These are phyloP conservation scores for Alauda arvensis DNA, from an alignment of 2,797 vertebrate species.

Conservation along the genomic window DNA sequence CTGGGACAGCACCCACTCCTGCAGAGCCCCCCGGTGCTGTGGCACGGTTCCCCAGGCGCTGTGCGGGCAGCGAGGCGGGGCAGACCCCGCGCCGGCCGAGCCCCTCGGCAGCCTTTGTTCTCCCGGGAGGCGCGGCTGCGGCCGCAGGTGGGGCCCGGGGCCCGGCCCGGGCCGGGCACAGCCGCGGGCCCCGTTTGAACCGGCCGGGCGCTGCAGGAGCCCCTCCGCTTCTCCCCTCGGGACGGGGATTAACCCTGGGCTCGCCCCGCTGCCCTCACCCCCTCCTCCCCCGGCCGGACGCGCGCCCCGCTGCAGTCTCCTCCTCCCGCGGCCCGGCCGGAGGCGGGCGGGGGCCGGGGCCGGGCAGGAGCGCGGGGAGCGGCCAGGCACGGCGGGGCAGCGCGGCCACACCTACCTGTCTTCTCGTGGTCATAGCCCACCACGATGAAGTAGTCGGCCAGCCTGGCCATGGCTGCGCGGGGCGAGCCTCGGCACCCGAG, in stretches of 20 bases:
- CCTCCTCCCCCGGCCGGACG: background rate
- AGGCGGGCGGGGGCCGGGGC: conserved; percentile 39
- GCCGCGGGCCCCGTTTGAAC: background rate
- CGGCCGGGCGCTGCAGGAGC: background rate
- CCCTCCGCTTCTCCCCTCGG: background rate
- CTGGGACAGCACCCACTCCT: background rate
- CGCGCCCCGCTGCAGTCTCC: conserved; percentile 18
- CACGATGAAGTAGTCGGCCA: conserved; percentile 95
- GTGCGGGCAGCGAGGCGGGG: accelerated
- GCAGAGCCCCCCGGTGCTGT: background rate
- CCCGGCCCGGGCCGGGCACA: background rate
- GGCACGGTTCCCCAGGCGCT: background rate
- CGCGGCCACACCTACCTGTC: conserved; percentile 79
- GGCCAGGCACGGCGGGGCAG: conserved; percentile 39
- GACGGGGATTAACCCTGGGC: background rate
- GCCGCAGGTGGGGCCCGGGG: background rate
- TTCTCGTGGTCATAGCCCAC: conserved; percentile 95
- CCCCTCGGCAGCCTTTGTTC: background rate
- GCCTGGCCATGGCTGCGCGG: conserved; percentile 85
- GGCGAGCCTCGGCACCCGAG: conserved; percentile 71
- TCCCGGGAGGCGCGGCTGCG: background rate
- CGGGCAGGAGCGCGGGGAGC: conserved; percentile 18
- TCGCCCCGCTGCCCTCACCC: background rate
- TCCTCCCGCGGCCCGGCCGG: conserved; percentile 26
- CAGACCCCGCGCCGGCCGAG: background rate